phyloP scores from a whole-genome alignment of 53 echinoderm and acorn worm species.

The Zoroaster sp. region DNA sequence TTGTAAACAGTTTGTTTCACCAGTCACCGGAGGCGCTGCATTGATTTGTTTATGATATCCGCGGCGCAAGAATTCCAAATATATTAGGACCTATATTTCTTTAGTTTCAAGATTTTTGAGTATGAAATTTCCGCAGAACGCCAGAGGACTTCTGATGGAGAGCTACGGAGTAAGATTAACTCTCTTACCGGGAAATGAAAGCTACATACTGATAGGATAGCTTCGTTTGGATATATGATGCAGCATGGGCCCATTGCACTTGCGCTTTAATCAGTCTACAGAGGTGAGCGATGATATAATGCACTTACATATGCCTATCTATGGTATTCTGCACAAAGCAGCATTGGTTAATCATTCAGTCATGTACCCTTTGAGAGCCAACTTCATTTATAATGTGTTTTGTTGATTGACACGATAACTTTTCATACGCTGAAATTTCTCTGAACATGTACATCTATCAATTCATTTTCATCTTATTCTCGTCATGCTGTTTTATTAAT shows the following conservation, averaged over 20 bases:
- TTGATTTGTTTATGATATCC: neutral
- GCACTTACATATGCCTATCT: no score
- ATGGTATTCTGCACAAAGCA: no score
- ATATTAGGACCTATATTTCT: neutral
- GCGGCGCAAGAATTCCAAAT: neutral
- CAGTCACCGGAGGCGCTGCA: neutral
- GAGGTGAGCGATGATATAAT: slow-evolving; percentile 22
- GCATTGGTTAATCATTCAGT: no score
- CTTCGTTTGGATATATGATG: slow-evolving; percentile 63
- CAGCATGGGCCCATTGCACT: slow-evolving; percentile 64
- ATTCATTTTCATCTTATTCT: no score
- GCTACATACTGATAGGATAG: slow-evolving; percentile 37
- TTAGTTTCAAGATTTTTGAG: neutral
- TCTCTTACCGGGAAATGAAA: neutral
- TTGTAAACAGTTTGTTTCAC: neutral
- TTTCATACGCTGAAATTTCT: no score
- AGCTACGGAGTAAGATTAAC: slow-evolving; percentile 10
- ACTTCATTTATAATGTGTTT: no score
- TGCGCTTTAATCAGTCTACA: slow-evolving; percentile 49
- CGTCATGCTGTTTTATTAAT: no score
- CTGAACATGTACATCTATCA: no score
- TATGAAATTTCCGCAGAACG: neutral
- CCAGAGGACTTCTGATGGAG: slow-evolving; percentile 16
- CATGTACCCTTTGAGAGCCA: no score
- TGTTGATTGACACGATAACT: no score